phyloP scores from a whole-genome alignment of 2,888 invertebrate genomes.

The Agonum fuliginosum region DNA sequence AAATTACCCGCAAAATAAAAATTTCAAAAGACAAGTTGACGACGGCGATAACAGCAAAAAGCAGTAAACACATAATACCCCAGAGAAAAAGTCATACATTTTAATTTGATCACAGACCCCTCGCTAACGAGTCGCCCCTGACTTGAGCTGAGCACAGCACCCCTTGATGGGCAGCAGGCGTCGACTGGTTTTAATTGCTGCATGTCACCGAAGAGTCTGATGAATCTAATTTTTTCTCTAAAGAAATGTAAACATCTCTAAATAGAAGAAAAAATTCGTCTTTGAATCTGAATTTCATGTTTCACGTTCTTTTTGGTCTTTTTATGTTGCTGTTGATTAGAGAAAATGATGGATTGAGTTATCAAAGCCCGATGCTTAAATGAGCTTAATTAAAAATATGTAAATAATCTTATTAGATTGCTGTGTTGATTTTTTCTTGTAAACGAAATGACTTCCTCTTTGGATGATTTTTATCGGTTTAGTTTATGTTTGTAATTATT shows the following conservation, averaged over 20 bases:
- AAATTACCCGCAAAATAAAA: conserved; percentile 31
- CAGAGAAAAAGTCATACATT: conserved; percentile 52
- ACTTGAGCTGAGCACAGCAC: conserved; percentile 14
- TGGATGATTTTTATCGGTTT: conserved; percentile 44
- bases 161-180: conserved; percentile 8
- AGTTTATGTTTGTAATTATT: conserved; percentile 59
- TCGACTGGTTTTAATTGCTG: conserved; percentile 60
- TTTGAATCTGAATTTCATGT: conserved; percentile 25
- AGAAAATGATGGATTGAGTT: conserved; percentile 55
- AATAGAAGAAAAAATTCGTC: conserved; percentile 36
- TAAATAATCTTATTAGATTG: conserved; percentile 59
- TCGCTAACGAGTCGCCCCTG: conserved; percentile 39
- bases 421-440: conserved; percentile 53
- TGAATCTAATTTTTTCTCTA: conserved; percentile 61
- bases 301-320: conserved; percentile 38
- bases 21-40: conserved; percentile 22
- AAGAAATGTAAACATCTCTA: conserved; percentile 59
- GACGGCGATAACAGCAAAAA: conserved; percentile 22
- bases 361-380: conserved; percentile 46
- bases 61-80: conserved; percentile 50
- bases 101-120: conserved; percentile 50
- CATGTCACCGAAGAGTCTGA: conserved; percentile 54
- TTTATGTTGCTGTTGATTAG: conserved; percentile 39
- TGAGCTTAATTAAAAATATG: conserved; percentile 58
- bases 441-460: conserved; percentile 51